phyloP scores from a whole-genome alignment of 1,140 invertebrate genomes.

The Oryctes rhinoceros region DNA sequence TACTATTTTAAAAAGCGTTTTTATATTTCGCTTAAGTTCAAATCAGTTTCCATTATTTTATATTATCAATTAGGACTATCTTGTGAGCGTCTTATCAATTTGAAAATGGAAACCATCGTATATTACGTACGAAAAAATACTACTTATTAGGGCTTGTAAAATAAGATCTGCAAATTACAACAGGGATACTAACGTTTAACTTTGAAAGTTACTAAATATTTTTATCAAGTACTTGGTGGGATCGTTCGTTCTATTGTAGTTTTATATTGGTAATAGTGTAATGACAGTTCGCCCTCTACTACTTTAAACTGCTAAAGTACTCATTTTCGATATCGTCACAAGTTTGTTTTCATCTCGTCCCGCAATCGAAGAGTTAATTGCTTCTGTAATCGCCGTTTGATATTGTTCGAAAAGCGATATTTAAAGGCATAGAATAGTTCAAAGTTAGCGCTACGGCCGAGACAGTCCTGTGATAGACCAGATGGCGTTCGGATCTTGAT shows the following conservation, averaged over 20 bases:
- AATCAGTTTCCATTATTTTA: background rate
- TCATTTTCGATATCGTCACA: background rate
- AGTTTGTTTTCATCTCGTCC: background rate
- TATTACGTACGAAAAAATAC: background rate
- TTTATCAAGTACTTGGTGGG: background rate
- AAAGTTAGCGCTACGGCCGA: conserved; percentile 6
- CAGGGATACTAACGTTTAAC: background rate
- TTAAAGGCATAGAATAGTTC: background rate
- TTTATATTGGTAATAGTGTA: background rate
- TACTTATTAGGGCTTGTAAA: no score
- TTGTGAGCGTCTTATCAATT: background rate
- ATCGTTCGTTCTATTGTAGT: background rate
- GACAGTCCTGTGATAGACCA: background rate
- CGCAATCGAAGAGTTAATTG: background rate
- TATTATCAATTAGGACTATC: background rate
- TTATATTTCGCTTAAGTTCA: background rate
- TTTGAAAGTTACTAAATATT: background rate
- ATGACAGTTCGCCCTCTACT: background rate
- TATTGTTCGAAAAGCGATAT: background rate
- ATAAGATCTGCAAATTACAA: background rate
- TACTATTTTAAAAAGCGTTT: background rate
- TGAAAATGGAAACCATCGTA: background rate
- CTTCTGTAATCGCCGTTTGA: background rate
- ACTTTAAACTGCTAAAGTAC: conserved; percentile 13
- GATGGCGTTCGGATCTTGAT: conserved; percentile 40